These are phyloP conservation scores for Cochlearius cochlearius DNA, from an alignment of 2,113 vertebrate genomes.

Conservation along the genomic window DNA sequence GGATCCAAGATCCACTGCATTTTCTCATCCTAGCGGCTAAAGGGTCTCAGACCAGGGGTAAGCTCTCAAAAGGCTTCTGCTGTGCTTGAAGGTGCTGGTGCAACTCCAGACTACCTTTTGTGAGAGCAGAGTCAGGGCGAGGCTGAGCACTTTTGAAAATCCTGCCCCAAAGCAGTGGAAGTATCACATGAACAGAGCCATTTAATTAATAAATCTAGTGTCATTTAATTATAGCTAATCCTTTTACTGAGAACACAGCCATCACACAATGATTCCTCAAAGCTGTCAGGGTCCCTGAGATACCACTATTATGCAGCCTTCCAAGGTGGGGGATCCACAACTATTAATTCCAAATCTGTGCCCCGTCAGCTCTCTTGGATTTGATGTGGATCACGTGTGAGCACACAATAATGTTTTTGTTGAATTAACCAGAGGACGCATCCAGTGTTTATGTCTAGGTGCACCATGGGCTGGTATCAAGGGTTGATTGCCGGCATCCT, in stretches of 20 bases:
- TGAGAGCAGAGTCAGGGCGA: background rate
- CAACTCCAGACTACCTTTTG: background rate
- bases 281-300: background rate
- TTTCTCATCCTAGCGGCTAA: background rate
- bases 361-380: background rate
- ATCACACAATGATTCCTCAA: background rate
- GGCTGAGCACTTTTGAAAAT: background rate
- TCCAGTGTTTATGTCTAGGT: background rate
- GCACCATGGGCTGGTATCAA: background rate
- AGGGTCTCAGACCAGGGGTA: background rate
- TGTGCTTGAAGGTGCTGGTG: background rate
- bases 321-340: background rate
- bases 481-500: background rate
- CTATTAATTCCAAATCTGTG: background rate
- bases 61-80: background rate
- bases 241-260: background rate
- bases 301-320: background rate
- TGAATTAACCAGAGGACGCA: background rate
- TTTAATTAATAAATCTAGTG: slow-evolving; percentile 10
- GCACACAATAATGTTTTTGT: background rate
- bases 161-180: background rate
- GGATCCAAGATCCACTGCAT: background rate
- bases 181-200: background rate
- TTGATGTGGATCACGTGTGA: background rate
- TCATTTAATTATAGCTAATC: slow-evolving; percentile 30